Evolutionary conservation across 2,113 vertebrate species (phyloP), one percentile per base, ranked within the genome.

Genomic region (Chunga burmeisteri): DNA sequence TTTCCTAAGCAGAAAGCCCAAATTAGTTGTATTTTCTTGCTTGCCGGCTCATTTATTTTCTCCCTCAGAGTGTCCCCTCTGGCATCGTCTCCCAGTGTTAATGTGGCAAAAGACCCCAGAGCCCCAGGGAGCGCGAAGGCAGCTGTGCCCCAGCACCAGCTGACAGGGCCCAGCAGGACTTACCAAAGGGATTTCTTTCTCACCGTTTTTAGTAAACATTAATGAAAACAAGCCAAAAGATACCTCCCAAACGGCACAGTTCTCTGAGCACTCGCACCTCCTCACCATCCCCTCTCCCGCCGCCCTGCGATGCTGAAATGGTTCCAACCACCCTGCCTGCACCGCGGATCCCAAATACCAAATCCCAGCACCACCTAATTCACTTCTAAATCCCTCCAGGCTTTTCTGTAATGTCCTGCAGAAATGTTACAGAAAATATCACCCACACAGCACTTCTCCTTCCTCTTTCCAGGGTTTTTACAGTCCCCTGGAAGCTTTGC

Each of bases 41-140:
- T 50, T 59, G 66, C 12, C 4, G 5, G 17, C 16, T 94, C 2
- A 0, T 82, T 81, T 75, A 17, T 55, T 29, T 53, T 79, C 56
- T 80, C 8, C n/a, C 49, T 81, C 42, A 25, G 17, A 46, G 32
- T 3, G 3, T 59, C 74, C 50, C 25, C 47, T 49, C 44, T 11
- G 4, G 32, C 0, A 0, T 4, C 36, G 25, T 16, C 63, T 75
- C 58, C 52, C 1, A 4, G n/a, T 32, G 15, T n/a, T 63, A n/a
- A 77, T 3, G 49, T 53, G 9, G 46, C 53, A 80, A 85, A 90
- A 92, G 34, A 19, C 75, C 47, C 44, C 1, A 0, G 30, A 66
- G 74, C 26, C 23, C 40, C 47, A 30, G 18, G 21, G 50, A 18
- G 20, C 32, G 18, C 3, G 10, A 71, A 82, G 61, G 52, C 70